Base-by-base conservation (phyloP, 2,888 invertebrate genomes). In the Mesorhabditis sp. region DNA sequence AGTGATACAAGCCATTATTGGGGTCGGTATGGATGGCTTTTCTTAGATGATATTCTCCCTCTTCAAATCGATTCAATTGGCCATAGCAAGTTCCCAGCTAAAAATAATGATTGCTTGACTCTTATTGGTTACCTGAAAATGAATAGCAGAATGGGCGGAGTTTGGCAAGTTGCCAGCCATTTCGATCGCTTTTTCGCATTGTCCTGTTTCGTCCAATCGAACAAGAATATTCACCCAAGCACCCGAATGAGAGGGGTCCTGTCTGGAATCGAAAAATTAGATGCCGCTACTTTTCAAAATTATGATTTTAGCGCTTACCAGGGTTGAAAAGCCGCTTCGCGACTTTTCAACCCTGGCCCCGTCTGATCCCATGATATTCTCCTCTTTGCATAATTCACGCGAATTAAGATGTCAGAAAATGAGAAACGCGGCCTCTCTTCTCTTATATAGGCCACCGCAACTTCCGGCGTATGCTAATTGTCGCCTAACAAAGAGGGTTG, bases 61-160 rank as follows among this genome's bases (percentile, higher is more conserved):
- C 90, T 50, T 89, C 87, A 86, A 91, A 95, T 65, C 90, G 89
- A 64, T 90, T 90, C 71, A 90, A 86, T 89, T 95, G 95, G 0
- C 95, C 96, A 74, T 92, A 89, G 69, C 93, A 91, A 86, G 95
- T 95, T 4, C 92, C 96, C 65, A 93, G 88, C 78, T 92, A 92
- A 86, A 95, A 95, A 28, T 28, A 28, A 28, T 28, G 28, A 28
- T 28, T 28, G 2, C 28, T 28, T 28, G 28, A 28, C 28, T 28
- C 28, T 28, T 28, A 28, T 28, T 28, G 28, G 28, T 28, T 28
- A 28, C 28, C 86, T 92, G 90, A 43, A 96, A 88, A 0, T 91
- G 90, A 0, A 92, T 89, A 43, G 93, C 91, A 67, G 91, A 88
- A 0, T 93, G 92, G 67, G 94, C 87, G 76, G 90, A 89, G 65